Percentiles rank a stretch among this genome's conserved stretches.
Evolutionary conservation across 2,888 invertebrate species (phyloP).

Genomic region (Habrosyne pyritoides): DNA sequence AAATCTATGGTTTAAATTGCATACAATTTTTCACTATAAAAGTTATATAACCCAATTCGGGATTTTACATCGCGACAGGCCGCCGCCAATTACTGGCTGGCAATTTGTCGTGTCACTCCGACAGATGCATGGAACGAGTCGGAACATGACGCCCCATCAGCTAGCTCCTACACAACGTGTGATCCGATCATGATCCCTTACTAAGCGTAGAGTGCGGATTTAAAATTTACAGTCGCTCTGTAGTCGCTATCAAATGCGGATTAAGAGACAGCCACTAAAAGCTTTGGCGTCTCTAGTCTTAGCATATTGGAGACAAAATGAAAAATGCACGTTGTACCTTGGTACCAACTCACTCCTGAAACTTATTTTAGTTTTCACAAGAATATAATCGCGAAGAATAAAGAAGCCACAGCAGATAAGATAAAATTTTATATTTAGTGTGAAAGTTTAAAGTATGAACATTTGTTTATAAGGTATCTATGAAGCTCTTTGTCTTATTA

Average conservation of each 20-base stretch:
- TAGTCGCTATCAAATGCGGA: constrained; percentile 18
- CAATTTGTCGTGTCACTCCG: constrained; percentile 59
- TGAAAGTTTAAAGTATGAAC: background rate
- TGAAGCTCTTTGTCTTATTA: background rate
- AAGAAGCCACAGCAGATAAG: constrained; percentile 11
- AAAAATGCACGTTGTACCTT: constrained; percentile 39
- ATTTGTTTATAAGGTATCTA: background rate
- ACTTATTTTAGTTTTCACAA: constrained; percentile 34
- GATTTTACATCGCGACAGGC: constrained; percentile 45
- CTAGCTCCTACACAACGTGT: constrained; percentile 12
- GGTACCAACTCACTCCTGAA: constrained; percentile 26
- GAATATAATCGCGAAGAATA: constrained; percentile 39
- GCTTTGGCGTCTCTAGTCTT: constrained; percentile 24
- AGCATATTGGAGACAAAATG: constrained; percentile 28
- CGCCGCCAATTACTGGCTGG: constrained; percentile 54
- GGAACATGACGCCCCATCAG: constrained; percentile 45
- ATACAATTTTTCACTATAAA: constrained; percentile 44
- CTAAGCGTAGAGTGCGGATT: background rate
- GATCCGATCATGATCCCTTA: background rate
- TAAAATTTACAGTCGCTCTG: background rate
- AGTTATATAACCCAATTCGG: constrained; percentile 44
- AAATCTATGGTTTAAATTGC: background rate
- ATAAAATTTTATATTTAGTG: background rate
- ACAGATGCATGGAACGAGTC: constrained; percentile 34
- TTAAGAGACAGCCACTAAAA: constrained; percentile 14